Percentiles rank a stretch among this genome's conserved stretches.
These are phyloP conservation scores for Istiophorus platypterus DNA, from an alignment of 2,113 vertebrate genomes.

Conservation along the genomic window DNA sequence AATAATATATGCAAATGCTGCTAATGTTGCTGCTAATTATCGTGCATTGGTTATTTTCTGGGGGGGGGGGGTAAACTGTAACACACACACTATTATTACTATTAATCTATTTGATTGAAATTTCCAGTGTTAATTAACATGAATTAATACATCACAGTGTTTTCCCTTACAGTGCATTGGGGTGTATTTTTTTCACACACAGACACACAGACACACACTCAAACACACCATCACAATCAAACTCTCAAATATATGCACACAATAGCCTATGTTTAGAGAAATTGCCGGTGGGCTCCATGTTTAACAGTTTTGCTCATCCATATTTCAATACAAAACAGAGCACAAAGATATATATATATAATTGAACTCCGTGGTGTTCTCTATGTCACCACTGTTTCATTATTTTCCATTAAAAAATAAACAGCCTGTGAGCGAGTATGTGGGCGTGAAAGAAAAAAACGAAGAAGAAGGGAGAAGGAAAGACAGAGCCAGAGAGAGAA, in stretches of 20 bases:
- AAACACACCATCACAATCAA: conserved; percentile 33
- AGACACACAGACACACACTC: conserved; percentile 46
- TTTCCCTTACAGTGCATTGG: conserved; percentile 22
- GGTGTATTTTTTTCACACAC: conserved; percentile 31
- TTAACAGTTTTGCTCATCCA: conserved; percentile 72
- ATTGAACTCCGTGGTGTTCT: conserved; percentile 17
- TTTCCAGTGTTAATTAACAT: conserved; percentile 42
- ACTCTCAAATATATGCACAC: conserved; percentile 36
- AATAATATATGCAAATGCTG: neutral
- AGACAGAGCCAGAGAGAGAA: conserved; percentile 21
- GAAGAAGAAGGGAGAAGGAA: conserved; percentile 1
- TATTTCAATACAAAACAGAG: conserved; percentile 65
- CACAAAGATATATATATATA: conserved; percentile 2
- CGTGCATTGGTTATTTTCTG: too few species aligned
- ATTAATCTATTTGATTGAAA: conserved; percentile 19
- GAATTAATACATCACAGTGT: conserved; percentile 46
- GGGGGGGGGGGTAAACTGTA: neutral
- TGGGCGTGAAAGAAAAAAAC: conserved; percentile 58
- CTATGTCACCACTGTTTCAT: conserved; percentile 8
- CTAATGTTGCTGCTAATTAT: neutral
- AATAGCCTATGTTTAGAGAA: conserved; percentile 64
- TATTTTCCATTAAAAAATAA: conserved; percentile 59
- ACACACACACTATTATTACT: too few species aligned
- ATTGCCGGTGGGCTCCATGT: conserved; percentile 49
- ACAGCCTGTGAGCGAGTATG: conserved; percentile 38